Evolutionary conservation across 1,140 invertebrate species (phyloP).

Genomic region (Listronotus bonariensis): DNA sequence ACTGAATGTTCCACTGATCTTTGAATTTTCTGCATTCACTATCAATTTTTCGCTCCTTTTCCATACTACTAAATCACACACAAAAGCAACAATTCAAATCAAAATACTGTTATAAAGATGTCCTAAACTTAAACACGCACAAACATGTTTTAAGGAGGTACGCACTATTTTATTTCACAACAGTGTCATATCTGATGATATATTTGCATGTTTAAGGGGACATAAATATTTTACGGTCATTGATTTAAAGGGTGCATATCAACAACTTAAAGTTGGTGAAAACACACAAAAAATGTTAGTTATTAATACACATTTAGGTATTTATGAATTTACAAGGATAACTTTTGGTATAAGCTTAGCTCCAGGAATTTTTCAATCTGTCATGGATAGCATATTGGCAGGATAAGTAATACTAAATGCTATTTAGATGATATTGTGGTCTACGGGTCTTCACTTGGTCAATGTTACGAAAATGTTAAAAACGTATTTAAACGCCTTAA

Average conservation of each 20-base stretch:
- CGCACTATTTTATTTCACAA: too few relatives aligned
- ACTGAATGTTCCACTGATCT: too few relatives aligned
- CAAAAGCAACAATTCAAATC: too few relatives aligned
- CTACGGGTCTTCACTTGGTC: slow-evolving; percentile 33
- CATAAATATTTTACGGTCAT: slow-evolving; percentile 48
- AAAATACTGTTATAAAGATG: too few relatives aligned
- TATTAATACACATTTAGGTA: slow-evolving; percentile 53
- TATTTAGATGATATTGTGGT: slow-evolving; percentile 54
- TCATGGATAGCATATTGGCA: slow-evolving; percentile 47
- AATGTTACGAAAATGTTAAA: slow-evolving; percentile 41
- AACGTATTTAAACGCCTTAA: slow-evolving; percentile 25
- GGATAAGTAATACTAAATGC: slow-evolving; percentile 39
- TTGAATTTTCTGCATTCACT: too few relatives aligned
- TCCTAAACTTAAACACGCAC: too few relatives aligned
- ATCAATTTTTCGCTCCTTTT: too few relatives aligned
- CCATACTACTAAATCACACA: too few relatives aligned
- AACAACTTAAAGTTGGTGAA: slow-evolving; percentile 51
- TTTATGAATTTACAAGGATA: slow-evolving; percentile 49
- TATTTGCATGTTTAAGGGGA: slow-evolving; percentile 49
- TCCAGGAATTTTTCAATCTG: slow-evolving; percentile 49
- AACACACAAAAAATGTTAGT: slow-evolving; percentile 44
- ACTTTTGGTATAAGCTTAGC: slow-evolving; percentile 49
- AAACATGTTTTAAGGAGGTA: too few relatives aligned
- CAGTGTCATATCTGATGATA: slow-evolving; percentile 48
- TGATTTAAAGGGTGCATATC: slow-evolving; percentile 37